Percentiles rank a stretch among this genome's conserved stretches.
Conservation (phyloP, 2,113 vertebrate species). For the Phocoena sinus region DNA sequence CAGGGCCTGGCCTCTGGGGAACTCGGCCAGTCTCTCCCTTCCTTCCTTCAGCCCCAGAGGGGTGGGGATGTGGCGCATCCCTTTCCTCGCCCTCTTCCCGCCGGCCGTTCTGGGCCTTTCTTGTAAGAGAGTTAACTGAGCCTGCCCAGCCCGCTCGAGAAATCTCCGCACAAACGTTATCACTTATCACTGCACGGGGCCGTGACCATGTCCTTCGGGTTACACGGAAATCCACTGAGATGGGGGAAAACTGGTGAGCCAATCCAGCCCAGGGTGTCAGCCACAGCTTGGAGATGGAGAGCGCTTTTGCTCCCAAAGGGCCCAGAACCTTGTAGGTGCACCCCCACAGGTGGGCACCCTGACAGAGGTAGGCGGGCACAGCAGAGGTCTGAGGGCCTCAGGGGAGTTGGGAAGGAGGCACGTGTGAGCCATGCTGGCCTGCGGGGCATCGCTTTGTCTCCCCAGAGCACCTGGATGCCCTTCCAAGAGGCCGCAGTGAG, state of each 20-base stretch:
- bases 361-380: too few relatives aligned
- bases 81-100: not conserved
- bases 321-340: not conserved
- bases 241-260: not conserved
- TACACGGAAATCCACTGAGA: not conserved
- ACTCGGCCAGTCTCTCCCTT: not conserved
- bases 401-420: not conserved
- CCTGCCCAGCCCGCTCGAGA: not conserved
- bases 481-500: not conserved
- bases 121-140: not conserved
- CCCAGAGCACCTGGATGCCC: not conserved
- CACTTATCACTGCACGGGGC: too few relatives aligned
- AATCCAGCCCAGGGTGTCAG: not conserved
- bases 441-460: not conserved
- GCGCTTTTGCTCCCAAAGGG: not conserved
- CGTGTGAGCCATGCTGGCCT: rapidly evolving
- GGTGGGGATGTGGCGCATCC: not conserved
- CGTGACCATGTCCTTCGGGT: not conserved
- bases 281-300: not conserved
- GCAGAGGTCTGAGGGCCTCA: not conserved
- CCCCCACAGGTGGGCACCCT: not conserved
- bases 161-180: not conserved
- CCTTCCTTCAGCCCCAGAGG: not conserved
- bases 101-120: not conserved
- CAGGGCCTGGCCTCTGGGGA: not conserved